A percentile compares a stretch with the other conserved stretches of the same genome.
Evolutionary conservation across 35 echinoderm and acorn worm genomes (phyloP).

Genomic region (Stichopus chloronotus): DNA sequence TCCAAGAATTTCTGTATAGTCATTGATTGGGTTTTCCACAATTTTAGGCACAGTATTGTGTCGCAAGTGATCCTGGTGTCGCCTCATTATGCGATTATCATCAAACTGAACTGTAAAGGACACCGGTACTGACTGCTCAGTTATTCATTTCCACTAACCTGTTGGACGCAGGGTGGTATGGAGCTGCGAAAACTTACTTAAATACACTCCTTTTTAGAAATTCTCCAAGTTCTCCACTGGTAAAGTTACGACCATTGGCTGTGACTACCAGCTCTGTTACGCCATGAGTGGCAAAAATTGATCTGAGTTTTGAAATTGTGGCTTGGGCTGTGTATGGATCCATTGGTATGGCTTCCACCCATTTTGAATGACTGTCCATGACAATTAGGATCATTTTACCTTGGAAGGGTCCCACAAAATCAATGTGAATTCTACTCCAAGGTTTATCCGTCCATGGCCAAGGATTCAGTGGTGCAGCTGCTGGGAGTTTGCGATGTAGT

Average conservation of each 20-base stretch:
- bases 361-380: slow-evolving; percentile 73
- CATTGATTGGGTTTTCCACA: not conserved
- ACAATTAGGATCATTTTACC: slow-evolving; percentile 70
- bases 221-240: slow-evolving; percentile 64
- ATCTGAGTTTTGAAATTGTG: slow-evolving; percentile 56
- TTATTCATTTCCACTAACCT: slow-evolving; percentile 55
- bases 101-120: not conserved
- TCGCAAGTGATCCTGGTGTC: slow-evolving; percentile 8
- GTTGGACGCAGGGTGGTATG: slow-evolving; percentile 71
- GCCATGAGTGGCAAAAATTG: slow-evolving; percentile 73
- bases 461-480: slow-evolving; percentile 50
- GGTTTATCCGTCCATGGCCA: slow-evolving; percentile 67
- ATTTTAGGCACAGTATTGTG: slow-evolving; percentile 12
- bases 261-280: slow-evolving; percentile 68
- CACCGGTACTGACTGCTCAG: not conserved
- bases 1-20: not conserved
- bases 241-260: slow-evolving; percentile 69
- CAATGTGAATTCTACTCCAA: slow-evolving; percentile 75
- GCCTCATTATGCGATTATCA: not conserved
- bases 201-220: slow-evolving; percentile 65
- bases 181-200: slow-evolving; percentile 53
- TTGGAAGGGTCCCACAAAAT: slow-evolving; percentile 63
- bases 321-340: slow-evolving; percentile 44
- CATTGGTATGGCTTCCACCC: slow-evolving; percentile 70
- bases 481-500: slow-evolving; percentile 41